Evolutionary conservation across 2,113 vertebrate genomes (phyloP), one percentile per base, ranked within the genome.

Genomic region (Irena cyanogastra): DNA sequence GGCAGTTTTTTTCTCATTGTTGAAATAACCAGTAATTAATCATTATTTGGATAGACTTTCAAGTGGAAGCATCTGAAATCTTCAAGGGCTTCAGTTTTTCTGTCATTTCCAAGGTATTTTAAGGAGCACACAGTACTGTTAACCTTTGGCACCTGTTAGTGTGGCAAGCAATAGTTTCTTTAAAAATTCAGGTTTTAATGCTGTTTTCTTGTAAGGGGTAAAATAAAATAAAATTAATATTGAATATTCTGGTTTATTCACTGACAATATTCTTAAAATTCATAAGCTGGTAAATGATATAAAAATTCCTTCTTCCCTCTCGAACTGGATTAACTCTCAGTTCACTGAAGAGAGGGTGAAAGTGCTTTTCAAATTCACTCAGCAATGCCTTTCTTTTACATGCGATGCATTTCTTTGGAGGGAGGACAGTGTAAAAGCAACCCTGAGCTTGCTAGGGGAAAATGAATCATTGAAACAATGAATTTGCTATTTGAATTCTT

Each of bases 21-120:
- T 74, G 83, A 92, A 93, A 91, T 93, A 95, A 88, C 47, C 10
- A 64, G 81, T 66, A 93, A 96, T 94, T 94, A 94, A 94, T 95
- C 89, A 91, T 45, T 93, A 83, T 96, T 96, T 94, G 60, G 53
- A 75, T 61, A 70, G 79, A 78, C 23, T 89, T 94, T 83, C 53
- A 57, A 77, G 57, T 75, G 68, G 91, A 81, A 87, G 49, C 61
- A 79, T 78, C 75, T 79, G 54, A 96, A 93, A 86, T 87, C 71
- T 92, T 66, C 35, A 63, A 65, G 49, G 68, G 33, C n/a, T 92
- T 93, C 61, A 81, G 56, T 79, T 85, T 94, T 95, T 87, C 87
- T 92, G 91, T 83, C 44, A 69, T 70, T 49, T 86, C 26, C 49
- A 83, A 83, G 47, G 26, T 85, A 42, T 93, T 91, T 88, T 68